Evolutionary conservation across 2,888 invertebrate genomes (phyloP), one percentile per base, ranked within the genome.

Genomic region (Agriotes lineatus): DNA sequence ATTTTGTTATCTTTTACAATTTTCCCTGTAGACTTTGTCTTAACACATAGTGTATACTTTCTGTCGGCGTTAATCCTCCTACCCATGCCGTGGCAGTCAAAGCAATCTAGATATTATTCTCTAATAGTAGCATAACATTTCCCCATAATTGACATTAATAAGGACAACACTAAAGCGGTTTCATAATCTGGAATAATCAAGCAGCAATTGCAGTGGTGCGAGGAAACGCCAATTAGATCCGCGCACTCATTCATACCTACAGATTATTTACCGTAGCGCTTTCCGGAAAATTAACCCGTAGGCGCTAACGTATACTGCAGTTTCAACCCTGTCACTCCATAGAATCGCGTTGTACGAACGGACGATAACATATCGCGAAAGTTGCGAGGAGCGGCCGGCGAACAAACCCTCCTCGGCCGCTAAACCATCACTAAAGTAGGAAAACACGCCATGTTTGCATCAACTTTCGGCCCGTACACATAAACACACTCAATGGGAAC

Each of bases 401-500:
- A n/a, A 48, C 48, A 25, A 48, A 48, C 48, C 48, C 48, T 22
- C 19, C 25, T 45, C 20, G 45, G 48, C 35, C 10, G 19, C 19
- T 20, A 35, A 35, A 37, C 52, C 52, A 37, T 19, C 37, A 37
- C 56, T n/a, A 35, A 56, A 37, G 37, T 56, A 56, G 37, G 56
- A 56, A 56, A 56, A 56, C 56, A 37, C 16, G 37, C 20, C 37
- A 37, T 56, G 37, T 56, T 56, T 56, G 35, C 37, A 56, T 56
- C 56, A 48, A 60, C 48, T 60, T 60, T 35, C 48, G 20, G n/a
- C 22, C 22, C 19, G 33, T 60, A 60, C 60, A 62, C 33, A 62
- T 62, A 54, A 62, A 54, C 62, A 54, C 62, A 39, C 39, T 62
- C 44, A 62, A 52, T 62, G 60, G 54, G 42, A 61, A 67, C 54